These are phyloP conservation scores for Cylindroiulus punctatus DNA, from an alignment of 2,888 invertebrate species.

Conservation along the genomic window DNA sequence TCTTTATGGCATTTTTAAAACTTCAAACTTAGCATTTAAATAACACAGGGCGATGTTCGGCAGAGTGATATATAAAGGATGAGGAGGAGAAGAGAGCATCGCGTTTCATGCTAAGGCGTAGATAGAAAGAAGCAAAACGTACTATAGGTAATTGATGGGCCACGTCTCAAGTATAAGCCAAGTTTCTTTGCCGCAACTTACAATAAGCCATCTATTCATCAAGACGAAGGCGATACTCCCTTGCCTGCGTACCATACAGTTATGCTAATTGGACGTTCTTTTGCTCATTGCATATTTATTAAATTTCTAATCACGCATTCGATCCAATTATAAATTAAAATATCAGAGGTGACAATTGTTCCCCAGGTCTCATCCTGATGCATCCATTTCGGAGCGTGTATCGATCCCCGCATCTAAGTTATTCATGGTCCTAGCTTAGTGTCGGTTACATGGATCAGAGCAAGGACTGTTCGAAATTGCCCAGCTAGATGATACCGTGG, in stretches of 20 bases:
- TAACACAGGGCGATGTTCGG: not conserved
- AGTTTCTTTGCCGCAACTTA: slow-evolving; percentile 47
- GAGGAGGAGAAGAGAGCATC: slow-evolving; percentile 26
- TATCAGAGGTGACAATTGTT: slow-evolving; percentile 55
- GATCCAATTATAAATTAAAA: slow-evolving; percentile 54
- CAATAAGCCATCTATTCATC: slow-evolving; percentile 49
- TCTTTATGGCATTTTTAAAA: slow-evolving; percentile 49
- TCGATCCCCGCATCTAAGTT: slow-evolving; percentile 1
- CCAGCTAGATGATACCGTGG: not conserved
- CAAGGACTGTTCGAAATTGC: not conserved
- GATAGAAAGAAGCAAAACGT: slow-evolving; percentile 29
- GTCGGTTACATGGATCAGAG: slow-evolving; percentile 14
- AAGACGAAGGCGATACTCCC: not conserved
- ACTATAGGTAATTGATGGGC: slow-evolving; percentile 49
- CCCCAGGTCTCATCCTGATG: slow-evolving; percentile 20
- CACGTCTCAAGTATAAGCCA: slow-evolving; percentile 16
- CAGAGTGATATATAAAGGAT: not conserved
- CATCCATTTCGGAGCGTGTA: slow-evolving; percentile 8
- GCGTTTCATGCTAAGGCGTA: not conserved
- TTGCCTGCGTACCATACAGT: slow-evolving; percentile 39
- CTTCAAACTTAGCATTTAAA: slow-evolving; percentile 40
- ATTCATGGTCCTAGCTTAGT: slow-evolving; percentile 28
- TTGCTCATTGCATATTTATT: slow-evolving; percentile 55
- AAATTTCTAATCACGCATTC: slow-evolving; percentile 55
- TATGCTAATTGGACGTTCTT: slow-evolving; percentile 49